Base-by-base conservation (phyloP, 2,888 invertebrate species). In the Aethes cnicana region DNA sequence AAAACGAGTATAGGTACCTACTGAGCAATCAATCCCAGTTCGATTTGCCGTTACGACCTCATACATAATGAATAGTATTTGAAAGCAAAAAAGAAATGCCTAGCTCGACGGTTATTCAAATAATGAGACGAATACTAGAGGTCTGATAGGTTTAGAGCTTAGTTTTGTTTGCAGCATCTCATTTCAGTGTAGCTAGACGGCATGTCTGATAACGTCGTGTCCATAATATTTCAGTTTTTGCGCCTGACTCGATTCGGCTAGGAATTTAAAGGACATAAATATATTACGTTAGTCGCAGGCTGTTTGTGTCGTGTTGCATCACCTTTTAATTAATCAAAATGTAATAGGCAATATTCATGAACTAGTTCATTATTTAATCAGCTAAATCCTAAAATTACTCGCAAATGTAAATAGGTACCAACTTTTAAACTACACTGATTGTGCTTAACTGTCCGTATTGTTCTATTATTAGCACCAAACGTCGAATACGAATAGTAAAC, bases 381-480 rank as follows among this genome's bases (percentile, higher is more conserved):
- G n/a, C n/a, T n/a, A n/a, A n/a, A n/a, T n/a, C n/a, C n/a, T n/a
- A n/a, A n/a, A n/a, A n/a, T n/a, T n/a, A n/a, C n/a, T n/a, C n/a
- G n/a, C n/a, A n/a, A n/a, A n/a, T n/a, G n/a, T n/a, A n/a, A n/a
- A n/a, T n/a, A n/a, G n/a, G n/a, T n/a, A n/a, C n/a, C n/a, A n/a
- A n/a, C n/a, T n/a, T n/a, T n/a, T n/a, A n/a, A n/a, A n/a, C n/a
- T n/a, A n/a, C n/a, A n/a, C n/a, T n/a, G n/a, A n/a, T n/a, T n/a
- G n/a, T n/a, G 6, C 2, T 16, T 7, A 26, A 41, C 16, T 5
- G 14, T 23, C 17, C 9, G 33, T 11, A 26, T 42, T 36, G n/a
- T 21, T 23, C 30, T 37, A 37, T 32, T 71, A 78, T 76, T 72
- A 72, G 75, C 74, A 72, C 71, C 55, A 56, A 67, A 64, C 58